These are phyloP conservation scores for Sapajus apella DNA, from an alignment of 2,113 vertebrate genomes.

Conservation along the genomic window DNA sequence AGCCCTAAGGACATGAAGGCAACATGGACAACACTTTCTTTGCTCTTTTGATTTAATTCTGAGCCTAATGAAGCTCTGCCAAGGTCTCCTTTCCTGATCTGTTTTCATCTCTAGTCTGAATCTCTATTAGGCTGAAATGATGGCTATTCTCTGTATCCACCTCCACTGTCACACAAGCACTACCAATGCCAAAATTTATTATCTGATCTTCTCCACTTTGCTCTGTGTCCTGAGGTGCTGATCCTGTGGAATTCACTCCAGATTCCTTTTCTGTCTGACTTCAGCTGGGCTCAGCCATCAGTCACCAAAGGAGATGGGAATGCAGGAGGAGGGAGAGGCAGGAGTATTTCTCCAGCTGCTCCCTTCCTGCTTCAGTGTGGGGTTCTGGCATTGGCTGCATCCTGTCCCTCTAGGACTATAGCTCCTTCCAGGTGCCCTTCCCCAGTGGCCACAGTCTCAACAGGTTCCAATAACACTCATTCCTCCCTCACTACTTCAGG, in stretches of 20 bases:
- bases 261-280: background rate
- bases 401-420: background rate
- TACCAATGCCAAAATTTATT: background rate
- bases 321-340: background rate
- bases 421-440: background rate
- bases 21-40: background rate
- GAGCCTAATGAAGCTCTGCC: background rate
- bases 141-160: background rate
- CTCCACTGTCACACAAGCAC: background rate
- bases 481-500: background rate
- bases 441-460: background rate
- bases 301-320: background rate
- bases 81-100: background rate
- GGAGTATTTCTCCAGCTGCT: rapidly evolving
- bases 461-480: background rate
- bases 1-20: background rate
- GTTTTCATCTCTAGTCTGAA: background rate
- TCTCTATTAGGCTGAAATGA: background rate
- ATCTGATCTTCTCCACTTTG: background rate
- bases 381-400: background rate
- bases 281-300: background rate
- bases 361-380: background rate
- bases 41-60: background rate
- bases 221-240: background rate
- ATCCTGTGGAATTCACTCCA: background rate